These are phyloP conservation scores for Axis porcinus DNA, from an alignment of 2,113 vertebrate genomes.

Conservation along the genomic window DNA sequence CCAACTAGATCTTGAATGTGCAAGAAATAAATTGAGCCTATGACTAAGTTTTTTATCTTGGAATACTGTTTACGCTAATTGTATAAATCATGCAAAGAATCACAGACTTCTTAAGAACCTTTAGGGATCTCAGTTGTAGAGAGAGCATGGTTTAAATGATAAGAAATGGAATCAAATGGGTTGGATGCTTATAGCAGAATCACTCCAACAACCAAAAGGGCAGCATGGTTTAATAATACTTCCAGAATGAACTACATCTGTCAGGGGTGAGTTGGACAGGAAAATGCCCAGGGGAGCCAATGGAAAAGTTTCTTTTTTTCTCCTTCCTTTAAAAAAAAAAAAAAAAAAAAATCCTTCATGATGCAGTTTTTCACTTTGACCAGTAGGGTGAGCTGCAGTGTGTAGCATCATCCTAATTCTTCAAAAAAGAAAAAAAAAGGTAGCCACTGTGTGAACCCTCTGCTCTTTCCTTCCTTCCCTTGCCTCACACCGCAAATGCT, in stretches of 20 bases:
- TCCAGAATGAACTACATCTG: slow-evolving; percentile 15
- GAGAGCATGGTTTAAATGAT: neutral
- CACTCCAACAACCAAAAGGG: neutral
- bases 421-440: neutral
- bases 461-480: neutral
- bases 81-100: neutral
- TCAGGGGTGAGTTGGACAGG: neutral
- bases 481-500: neutral
- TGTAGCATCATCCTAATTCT: slow-evolving; percentile 57
- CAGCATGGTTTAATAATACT: slow-evolving; percentile 49
- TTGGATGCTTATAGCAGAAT: neutral
- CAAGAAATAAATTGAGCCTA: neutral
- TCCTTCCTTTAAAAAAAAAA: neutral
- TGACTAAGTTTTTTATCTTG: neutral
- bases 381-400: slow-evolving; percentile 86
- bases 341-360: neutral
- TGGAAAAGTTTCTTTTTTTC: neutral
- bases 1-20: slow-evolving; percentile 1
- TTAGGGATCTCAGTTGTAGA: neutral
- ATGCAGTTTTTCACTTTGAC: slow-evolving; percentile 64
- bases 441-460: neutral
- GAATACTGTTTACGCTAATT: slow-evolving; percentile 16
- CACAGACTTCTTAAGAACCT: neutral
- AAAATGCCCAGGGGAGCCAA: neutral
- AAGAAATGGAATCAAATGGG: neutral